Conservation (phyloP, 2,797 vertebrate genomes). For the Staurois parvus region DNA sequence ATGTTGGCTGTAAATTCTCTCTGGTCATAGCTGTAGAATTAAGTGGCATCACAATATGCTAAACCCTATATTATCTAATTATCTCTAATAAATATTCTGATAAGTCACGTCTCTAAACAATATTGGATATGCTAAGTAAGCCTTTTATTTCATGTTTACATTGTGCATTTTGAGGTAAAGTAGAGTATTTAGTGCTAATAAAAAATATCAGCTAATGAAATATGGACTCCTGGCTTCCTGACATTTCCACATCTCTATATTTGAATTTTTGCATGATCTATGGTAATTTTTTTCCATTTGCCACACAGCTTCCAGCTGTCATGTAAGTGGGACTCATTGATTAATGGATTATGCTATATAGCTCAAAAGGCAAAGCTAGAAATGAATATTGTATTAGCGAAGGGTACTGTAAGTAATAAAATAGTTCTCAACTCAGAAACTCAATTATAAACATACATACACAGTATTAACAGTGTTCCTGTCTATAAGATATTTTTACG, state of each 20-base stretch:
- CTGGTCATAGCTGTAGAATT: no score
- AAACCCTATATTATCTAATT: not conserved
- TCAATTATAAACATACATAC: not conserved
- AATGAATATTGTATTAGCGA: not conserved
- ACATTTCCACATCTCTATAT: not conserved
- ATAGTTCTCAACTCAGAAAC: not conserved
- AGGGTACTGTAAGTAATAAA: not conserved
- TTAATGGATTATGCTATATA: not conserved
- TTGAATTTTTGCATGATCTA: not conserved
- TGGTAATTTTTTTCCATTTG: not conserved
- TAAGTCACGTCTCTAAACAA: not conserved
- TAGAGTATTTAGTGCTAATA: not conserved
- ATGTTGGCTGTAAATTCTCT: no score
- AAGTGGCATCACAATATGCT: not conserved
- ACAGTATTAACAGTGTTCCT: not conserved
- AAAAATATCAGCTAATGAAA: not conserved
- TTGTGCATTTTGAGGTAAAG: not conserved
- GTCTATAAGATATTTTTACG: not conserved
- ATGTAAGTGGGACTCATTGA: not conserved
- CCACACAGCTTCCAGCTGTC: not conserved
- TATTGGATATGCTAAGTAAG: not conserved
- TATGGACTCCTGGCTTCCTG: not conserved
- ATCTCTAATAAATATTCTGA: not conserved
- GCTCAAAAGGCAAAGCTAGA: not conserved
- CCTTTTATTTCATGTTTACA: no score